These are phyloP conservation scores for Microtus montanus DNA, from an alignment of 2,113 vertebrate genomes.

Conservation along the genomic window DNA sequence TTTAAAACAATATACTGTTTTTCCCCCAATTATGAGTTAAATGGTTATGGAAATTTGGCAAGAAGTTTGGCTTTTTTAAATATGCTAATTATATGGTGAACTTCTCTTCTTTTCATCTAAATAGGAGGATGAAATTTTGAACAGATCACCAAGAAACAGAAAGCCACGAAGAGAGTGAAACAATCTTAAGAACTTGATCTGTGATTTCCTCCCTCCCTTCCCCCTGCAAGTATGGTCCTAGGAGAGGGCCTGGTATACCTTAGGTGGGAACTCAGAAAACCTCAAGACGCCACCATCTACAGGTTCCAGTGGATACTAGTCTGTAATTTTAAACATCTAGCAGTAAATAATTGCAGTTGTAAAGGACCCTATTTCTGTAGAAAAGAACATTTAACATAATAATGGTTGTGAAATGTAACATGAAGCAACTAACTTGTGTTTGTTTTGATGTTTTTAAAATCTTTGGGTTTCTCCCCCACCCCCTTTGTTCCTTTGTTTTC, in stretches of 20 bases:
- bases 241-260: conserved; percentile 84
- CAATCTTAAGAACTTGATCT: conserved; percentile 86
- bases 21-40: conserved; percentile 23
- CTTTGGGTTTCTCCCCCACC: not conserved
- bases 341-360: conserved; percentile 87
- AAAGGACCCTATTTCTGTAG: conserved; percentile 88
- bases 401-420: conserved; percentile 88
- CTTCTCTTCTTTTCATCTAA: conserved; percentile 80
- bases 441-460: conserved; percentile 83
- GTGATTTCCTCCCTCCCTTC: conserved; percentile 72
- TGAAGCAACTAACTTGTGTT: conserved; percentile 85
- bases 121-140: conserved; percentile 93
- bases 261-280: conserved; percentile 86
- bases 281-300: conserved; percentile 84
- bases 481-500: not conserved
- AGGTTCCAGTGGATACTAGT: conserved; percentile 85
- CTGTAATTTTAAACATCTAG: conserved; percentile 86
- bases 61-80: conserved; percentile 5
- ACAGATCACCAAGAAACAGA: conserved; percentile 96
- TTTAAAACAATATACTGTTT: not conserved
- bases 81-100: conserved; percentile 32
- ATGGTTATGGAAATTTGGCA: not conserved
- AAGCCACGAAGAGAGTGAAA: conserved; percentile 95
- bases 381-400: conserved; percentile 87
- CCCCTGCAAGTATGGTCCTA: conserved; percentile 82